These are phyloP conservation scores for Tiaroga cobitis DNA, from an alignment of 2,797 vertebrate genomes.

Conservation along the genomic window DNA sequence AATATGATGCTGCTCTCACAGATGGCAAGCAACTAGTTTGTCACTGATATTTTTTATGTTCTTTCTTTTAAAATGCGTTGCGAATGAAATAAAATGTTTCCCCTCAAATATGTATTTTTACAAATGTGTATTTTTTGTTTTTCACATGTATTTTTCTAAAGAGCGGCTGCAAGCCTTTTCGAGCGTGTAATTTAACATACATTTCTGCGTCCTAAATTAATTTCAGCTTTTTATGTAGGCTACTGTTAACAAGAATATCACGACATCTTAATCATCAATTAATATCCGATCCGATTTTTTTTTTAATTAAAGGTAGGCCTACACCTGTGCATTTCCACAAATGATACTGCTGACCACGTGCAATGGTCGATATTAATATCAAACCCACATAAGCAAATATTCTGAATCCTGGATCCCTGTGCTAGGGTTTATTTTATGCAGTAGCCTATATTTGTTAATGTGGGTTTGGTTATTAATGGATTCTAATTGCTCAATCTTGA, in stretches of 20 bases:
- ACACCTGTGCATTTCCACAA: constrained; percentile 9
- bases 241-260: neutral
- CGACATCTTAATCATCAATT: neutral
- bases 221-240: neutral
- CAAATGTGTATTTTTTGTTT: neutral
- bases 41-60: neutral
- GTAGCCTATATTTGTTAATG: constrained; percentile 54
- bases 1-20: neutral
- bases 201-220: neutral
- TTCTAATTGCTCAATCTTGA: constrained; percentile 75
- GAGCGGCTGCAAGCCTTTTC: neutral
- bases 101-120: neutral
- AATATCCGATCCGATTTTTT: neutral
- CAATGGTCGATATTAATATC: constrained; percentile 60
- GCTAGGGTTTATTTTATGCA: constrained; percentile 3
- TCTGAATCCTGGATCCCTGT: neutral
- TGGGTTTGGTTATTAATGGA: constrained; percentile 68
- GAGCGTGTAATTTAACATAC: neutral
- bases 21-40: neutral
- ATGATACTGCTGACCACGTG: neutral
- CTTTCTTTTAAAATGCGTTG: neutral
- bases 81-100: neutral
- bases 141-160: neutral
- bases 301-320: neutral
- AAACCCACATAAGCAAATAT: constrained; percentile 42